Base-by-base conservation (phyloP, 2,797 vertebrate genomes). In the Sciurus vulgaris region DNA sequence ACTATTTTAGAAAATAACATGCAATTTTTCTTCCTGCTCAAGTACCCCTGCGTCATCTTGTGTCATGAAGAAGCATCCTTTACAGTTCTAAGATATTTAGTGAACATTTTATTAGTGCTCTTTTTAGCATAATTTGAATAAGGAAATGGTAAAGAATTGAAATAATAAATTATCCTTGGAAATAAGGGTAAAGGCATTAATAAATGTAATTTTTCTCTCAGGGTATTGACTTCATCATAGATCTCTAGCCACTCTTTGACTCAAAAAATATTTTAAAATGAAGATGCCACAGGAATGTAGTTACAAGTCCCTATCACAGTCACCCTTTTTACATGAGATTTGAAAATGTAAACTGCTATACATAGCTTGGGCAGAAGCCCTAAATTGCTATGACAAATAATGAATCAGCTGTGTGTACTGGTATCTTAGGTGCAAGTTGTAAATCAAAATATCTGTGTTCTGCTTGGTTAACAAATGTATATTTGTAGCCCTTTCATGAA, bases 401-500 rank as follows among this genome's bases (percentile, higher is more conserved):
- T 86, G 97, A 98, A 97, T 98, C 98, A 98, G 98, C 96, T 94
- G 90, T 93, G 56, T 97, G 96, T 98, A 97, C 98, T 97, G 96
- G 97, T 97, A 94, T 97, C 78, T 87, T 72, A 98, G 98, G 98
- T 98, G 98, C 98, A 98, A 98, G 97, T 97, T 99, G 98, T 98
- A 98, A 98, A 98, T 97, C 98, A 97, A 98, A n/a, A 98, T 98
- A 97, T 93, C 96, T 98, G 98, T 98, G 98, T 98, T 98, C 98
- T 98, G 98, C 98, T 98, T 98, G 98, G 98, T 98, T 97, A 93
- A 98, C 98, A 97, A 98, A 97, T 98, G 98, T 98, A 97, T 98
- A 98, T 98, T 98, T 99, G 98, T 98, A 98, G 98, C 98, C 98
- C 97, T 98, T 98, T 98, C 98, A 98, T 88, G 90, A 98, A 98